Evolutionary conservation across 1,140 invertebrate species (phyloP), one percentile per base, ranked within the genome.

Genomic region (Zophobas atratus): DNA sequence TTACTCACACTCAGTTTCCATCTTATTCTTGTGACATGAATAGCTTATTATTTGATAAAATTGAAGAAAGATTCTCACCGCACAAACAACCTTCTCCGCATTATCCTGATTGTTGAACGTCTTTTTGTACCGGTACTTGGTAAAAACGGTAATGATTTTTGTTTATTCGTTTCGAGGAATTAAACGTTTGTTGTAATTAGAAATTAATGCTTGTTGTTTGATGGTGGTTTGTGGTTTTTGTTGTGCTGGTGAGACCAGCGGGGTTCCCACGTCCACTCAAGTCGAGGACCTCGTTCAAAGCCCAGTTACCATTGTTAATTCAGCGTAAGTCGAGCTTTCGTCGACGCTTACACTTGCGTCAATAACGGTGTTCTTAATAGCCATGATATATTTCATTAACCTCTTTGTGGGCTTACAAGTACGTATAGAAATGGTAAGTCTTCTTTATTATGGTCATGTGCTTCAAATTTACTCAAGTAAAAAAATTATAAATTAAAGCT

Each of bases 1-100:
- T 81, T 79, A 79, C 76, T 78, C 48, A 60, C 57, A 74, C 41
- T 77, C 48, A 63, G 60, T 70, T 71, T 79, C 60, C 73, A 63
- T 67, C 70, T 71, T 70, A 73, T 73, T 79, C 75, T 76, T 55
- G 35, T 48, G 33, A 55, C 71, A 41, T 73, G 71, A 73, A 73
- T 73, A 41, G 71, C 55, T 56, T 72, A 72, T 73, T 73, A 67
- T 67, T 67, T 39, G 60, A 67, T 67, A 32, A 67, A 67, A 67
- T 67, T 67, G 60, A 67, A 67, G 60, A 67, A 67, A 67, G 60
- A 67, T 67, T 67, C 60, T 67, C 43, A 32, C 41, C 60, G 60
- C 60, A 67, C 60, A 67, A 67, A 67, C 60, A 67, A 32, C 60
- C 60, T 67, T 39, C 20, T 39, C 60, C 60, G 38, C 33, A 57